phyloP scores from a whole-genome alignment of 2,888 invertebrate species.

The Heliconius ethilla region DNA sequence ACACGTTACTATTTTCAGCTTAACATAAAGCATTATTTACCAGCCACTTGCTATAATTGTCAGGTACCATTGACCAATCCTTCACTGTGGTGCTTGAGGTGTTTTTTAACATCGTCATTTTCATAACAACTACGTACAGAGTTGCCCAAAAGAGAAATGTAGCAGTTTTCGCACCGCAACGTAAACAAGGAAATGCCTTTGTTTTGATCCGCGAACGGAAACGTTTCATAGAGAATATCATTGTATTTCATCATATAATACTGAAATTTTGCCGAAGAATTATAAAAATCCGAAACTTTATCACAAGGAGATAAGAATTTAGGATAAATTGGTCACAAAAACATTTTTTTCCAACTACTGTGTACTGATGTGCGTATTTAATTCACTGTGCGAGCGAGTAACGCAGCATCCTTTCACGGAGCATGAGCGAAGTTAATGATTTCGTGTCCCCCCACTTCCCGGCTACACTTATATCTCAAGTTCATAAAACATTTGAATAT shows the following conservation, averaged over 20 bases:
- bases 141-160: constrained; percentile 77
- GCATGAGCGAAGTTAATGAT: constrained; percentile 80
- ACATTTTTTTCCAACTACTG: constrained; percentile 49
- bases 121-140: constrained; percentile 75
- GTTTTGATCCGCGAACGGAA: constrained; percentile 63
- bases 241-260: constrained; percentile 68
- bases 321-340: constrained; percentile 44
- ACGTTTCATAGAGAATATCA: constrained; percentile 67
- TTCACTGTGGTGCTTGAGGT: constrained; percentile 60
- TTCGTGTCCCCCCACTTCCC: constrained; percentile 54
- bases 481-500: constrained; percentile 11
- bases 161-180: constrained; percentile 74
- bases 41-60: constrained; percentile 78
- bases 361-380: constrained; percentile 43
- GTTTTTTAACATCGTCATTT: constrained; percentile 77
- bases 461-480: constrained; percentile 14
- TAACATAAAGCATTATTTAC: constrained; percentile 53
- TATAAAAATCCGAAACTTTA: constrained; percentile 36
- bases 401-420: constrained; percentile 73
- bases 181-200: constrained; percentile 66
- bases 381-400: constrained; percentile 44
- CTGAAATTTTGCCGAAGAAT: constrained; percentile 43
- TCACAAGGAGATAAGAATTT: neutral
- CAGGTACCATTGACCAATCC: constrained; percentile 70
- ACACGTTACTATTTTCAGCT: too few relatives aligned